Percentiles rank a stretch among this genome's conserved stretches.
Conservation (phyloP, 2,888 invertebrate genomes). For the Pristionchus maxplancki region DNA sequence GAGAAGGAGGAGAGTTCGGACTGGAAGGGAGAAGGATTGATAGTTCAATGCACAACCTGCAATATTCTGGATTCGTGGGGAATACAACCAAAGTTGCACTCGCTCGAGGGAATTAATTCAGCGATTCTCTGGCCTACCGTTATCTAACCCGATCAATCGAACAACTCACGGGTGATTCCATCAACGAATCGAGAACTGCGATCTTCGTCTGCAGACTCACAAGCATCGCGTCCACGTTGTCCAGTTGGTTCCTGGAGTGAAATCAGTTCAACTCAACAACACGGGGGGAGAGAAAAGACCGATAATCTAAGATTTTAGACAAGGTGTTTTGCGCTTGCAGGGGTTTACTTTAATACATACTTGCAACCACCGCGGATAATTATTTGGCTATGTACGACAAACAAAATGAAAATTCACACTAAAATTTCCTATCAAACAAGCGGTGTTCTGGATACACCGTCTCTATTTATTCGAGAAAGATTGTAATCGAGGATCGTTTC, state of each 20-base stretch:
- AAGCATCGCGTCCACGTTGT: conserved; percentile 70
- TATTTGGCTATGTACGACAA: no score
- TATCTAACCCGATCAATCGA: background rate
- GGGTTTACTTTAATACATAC: no score
- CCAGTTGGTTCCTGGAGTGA: conserved; percentile 64
- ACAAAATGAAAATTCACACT: no score
- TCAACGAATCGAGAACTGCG: conserved; percentile 70
- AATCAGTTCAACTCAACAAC: background rate
- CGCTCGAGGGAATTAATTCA: no score
- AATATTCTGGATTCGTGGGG: background rate
- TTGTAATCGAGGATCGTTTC: no score
- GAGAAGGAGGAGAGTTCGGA: conserved; percentile 60
- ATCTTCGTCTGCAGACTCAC: conserved; percentile 74
- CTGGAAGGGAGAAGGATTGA: conserved; percentile 10
- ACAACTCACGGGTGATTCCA: conserved; percentile 61
- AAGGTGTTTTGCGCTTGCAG: no score
- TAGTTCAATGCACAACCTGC: background rate
- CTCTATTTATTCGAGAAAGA: background rate
- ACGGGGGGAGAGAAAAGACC: background rate
- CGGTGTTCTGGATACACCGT: background rate
- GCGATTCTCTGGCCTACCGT: background rate
- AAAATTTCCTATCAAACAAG: no score
- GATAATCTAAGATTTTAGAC: no score
- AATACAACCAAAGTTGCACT: background rate
- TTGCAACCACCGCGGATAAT: no score